Evolutionary conservation across 2,888 invertebrate species (phyloP), one percentile per base, ranked within the genome.

Genomic region (Sinohyriopsis cumingii): DNA sequence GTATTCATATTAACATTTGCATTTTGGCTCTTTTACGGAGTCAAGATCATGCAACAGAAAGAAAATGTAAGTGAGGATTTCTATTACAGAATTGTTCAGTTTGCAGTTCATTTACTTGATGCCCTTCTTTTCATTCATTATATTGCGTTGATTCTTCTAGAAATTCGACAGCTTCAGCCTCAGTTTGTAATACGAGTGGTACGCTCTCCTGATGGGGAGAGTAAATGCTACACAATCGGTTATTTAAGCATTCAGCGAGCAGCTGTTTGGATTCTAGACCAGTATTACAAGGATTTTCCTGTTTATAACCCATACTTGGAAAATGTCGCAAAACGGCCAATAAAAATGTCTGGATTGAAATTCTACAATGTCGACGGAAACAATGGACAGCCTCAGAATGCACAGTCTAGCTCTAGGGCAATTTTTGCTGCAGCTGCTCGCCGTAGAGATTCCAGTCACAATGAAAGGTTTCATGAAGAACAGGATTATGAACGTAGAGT

Each of bases 21-120:
- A 6, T 99, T 97, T 91, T 99, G 99, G 99, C 92, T 99, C 24
- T 99, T 99, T 91, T 99, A 98, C 90, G 94, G 96, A 84, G 97
- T 98, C 65, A 96, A 98, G 91, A 91, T 92, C 61, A 84, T 91
- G 71, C 90, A 91, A 68, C 88, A 90, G 68, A 85, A 86, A 57
- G 61, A 75, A 33, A 63, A 55, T 20, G 60, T 60, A 22, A 57
- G 28, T n/a, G 55, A 59, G 28, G 69, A 67, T 18, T 81, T 85
- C 22, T 97, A 97, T 89, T 95, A 95, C 88, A 94, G 95, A 28
- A 92, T 98, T 86, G 97, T 99, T 45, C 94, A 95, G 67, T 99
- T 97, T 87, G 96, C 98, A 53, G 95, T 95, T 28, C 96, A 96
- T 88, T 93, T 98, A 85, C 94, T 96, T 1, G 98, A 99, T 91